phyloP scores from a whole-genome alignment of 2,888 invertebrate genomes.

The Agrilus cyanescens region DNA sequence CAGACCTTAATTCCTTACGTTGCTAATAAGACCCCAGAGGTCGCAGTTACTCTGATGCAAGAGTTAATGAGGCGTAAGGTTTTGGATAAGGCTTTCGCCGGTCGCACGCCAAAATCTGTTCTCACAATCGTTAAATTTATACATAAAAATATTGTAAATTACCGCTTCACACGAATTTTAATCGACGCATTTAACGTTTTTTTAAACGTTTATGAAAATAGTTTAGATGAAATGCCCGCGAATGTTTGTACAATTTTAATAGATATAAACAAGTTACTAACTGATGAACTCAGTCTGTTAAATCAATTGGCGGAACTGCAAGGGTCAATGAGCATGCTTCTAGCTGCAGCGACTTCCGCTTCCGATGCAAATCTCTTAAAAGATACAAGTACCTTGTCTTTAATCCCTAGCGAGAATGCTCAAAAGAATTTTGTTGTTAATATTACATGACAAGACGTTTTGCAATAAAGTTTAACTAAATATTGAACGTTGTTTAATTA shows the following conservation, averaged over 20 bases:
- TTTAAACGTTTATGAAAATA: constrained; percentile 61
- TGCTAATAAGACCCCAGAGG: constrained; percentile 57
- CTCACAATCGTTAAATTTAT: constrained; percentile 62
- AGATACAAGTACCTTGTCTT: constrained; percentile 20
- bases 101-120: constrained; percentile 55
- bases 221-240: constrained; percentile 49
- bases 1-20: constrained; percentile 49
- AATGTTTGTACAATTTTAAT: constrained; percentile 49
- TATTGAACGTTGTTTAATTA: too few species aligned
- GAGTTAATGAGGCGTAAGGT: constrained; percentile 78
- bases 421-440: constrained; percentile 46
- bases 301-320: constrained; percentile 52
- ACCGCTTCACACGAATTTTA: constrained; percentile 60
- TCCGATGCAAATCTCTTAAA: constrained; percentile 29
- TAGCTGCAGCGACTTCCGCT: constrained; percentile 48
- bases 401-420: constrained; percentile 36
- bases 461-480: too few species aligned
- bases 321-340: constrained; percentile 55
- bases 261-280: constrained; percentile 47
- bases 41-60: constrained; percentile 68
- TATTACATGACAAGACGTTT: constrained; percentile 25
- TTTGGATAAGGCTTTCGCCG: constrained; percentile 61
- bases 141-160: constrained; percentile 52
- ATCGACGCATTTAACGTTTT: constrained; percentile 64
- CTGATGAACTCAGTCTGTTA: constrained; percentile 57